These are phyloP conservation scores for Zosterops pallidus DNA, from an alignment of 2,113 vertebrate genomes.

Conservation along the genomic window DNA sequence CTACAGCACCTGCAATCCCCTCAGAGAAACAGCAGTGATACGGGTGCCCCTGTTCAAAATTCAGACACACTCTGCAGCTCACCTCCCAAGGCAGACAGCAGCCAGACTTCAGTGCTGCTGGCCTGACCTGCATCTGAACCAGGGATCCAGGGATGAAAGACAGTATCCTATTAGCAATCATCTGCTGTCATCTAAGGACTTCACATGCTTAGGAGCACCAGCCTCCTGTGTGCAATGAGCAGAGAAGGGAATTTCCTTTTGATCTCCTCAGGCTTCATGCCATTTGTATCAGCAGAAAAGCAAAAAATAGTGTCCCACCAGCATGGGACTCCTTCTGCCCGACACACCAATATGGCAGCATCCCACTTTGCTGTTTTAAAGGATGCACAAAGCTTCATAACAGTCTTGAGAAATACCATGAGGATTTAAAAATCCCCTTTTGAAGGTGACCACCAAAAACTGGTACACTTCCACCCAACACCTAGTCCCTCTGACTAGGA, in stretches of 20 bases:
- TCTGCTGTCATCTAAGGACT: background rate
- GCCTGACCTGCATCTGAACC: constrained; percentile 7
- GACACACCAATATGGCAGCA: fast-evolving
- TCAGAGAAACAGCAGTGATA: fast-evolving
- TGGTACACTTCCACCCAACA: background rate
- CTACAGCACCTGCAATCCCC: background rate
- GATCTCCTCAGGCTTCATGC: background rate
- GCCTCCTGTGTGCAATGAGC: background rate
- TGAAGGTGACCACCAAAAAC: background rate
- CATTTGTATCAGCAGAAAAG: background rate
- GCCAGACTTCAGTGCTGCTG: background rate
- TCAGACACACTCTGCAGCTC: background rate
- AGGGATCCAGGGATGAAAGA: background rate
- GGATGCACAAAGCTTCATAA: background rate
- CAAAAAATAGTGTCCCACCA: background rate
- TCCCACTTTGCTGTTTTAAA: background rate
- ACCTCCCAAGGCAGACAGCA: background rate
- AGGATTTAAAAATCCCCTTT: background rate
- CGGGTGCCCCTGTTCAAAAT: fast-evolving
- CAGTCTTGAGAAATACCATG: background rate
- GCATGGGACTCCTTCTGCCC: background rate
- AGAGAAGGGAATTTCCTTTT: background rate
- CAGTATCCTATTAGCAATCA: background rate
- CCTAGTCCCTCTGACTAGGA: background rate
- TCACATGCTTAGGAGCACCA: background rate